Evolutionary conservation across 2,888 invertebrate species (phyloP).

Genomic region (Callinectes sapidus): DNA sequence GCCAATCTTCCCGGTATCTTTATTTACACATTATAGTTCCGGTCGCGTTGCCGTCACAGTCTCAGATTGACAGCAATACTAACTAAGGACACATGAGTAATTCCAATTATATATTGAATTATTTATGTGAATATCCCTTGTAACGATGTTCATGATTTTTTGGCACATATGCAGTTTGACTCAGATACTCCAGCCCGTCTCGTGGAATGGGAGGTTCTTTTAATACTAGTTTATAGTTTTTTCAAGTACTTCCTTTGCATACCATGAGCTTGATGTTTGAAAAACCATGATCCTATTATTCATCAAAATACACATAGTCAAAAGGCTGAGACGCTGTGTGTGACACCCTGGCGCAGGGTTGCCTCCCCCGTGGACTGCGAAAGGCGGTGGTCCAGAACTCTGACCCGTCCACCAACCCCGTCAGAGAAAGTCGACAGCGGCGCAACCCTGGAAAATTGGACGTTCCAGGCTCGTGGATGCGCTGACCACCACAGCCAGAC

Average conservation of each 20-base stretch:
- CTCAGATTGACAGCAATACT: too few relatives aligned
- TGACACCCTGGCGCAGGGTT: neutral
- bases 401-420: slow-evolving; percentile 44
- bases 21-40: too few relatives aligned
- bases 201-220: neutral
- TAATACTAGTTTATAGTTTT: neutral
- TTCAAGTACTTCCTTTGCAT: neutral
- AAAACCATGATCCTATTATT: neutral
- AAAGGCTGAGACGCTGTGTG: neutral
- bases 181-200: neutral
- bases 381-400: slow-evolving; percentile 47
- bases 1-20: too few relatives aligned
- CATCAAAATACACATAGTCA: neutral
- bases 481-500: slow-evolving; percentile 46
- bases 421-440: slow-evolving; percentile 64
- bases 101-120: too few relatives aligned
- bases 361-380: neutral
- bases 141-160: neutral
- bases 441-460: slow-evolving; percentile 66
- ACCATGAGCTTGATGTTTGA: neutral
- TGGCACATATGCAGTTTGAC: neutral
- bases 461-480: slow-evolving; percentile 52
- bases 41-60: too few relatives aligned
- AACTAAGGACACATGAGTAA: too few relatives aligned
- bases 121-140: too few relatives aligned